Percentiles rank a stretch among this genome's conserved stretches.
phyloP scores from a whole-genome alignment of 2,113 vertebrate species.

The Heterotilapia buettikoferi region DNA sequence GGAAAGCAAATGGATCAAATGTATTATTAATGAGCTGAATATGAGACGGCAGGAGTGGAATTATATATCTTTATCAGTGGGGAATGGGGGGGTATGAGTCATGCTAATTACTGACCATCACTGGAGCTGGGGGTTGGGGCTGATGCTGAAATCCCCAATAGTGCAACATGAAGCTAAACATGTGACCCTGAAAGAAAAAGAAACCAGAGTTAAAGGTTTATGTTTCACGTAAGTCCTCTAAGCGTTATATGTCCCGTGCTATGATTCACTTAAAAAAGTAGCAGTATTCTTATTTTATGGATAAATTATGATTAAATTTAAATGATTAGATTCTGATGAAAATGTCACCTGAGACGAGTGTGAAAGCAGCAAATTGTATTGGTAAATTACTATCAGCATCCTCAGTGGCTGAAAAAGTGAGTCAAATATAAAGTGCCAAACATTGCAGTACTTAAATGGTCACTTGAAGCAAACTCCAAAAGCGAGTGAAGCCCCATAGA shows the following conservation, averaged over 20 bases:
- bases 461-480: neutral
- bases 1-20: conserved; percentile 55
- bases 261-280: neutral
- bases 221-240: neutral
- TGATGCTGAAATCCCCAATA: conserved; percentile 23
- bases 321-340: neutral
- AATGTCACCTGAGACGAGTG: neutral
- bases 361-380: neutral
- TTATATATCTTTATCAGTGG: conserved; percentile 29
- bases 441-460: neutral
- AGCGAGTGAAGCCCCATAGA: neutral
- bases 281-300: neutral
- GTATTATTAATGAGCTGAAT: conserved; percentile 70
- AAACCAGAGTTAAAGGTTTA: neutral
- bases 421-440: neutral
- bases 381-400: neutral
- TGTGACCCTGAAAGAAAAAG: neutral
- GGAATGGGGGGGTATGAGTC: conserved; percentile 38
- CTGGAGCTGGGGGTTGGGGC: neutral
- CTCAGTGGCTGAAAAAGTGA: neutral
- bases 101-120: conserved; percentile 44
- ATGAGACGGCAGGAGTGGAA: conserved; percentile 48
- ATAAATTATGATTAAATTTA: neutral
- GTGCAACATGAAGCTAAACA: conserved; percentile 30
- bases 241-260: neutral